A percentile compares a stretch with the other conserved stretches of the same genome.
Conservation (phyloP, 2,888 invertebrate species). For the Amphipoea lucens region DNA sequence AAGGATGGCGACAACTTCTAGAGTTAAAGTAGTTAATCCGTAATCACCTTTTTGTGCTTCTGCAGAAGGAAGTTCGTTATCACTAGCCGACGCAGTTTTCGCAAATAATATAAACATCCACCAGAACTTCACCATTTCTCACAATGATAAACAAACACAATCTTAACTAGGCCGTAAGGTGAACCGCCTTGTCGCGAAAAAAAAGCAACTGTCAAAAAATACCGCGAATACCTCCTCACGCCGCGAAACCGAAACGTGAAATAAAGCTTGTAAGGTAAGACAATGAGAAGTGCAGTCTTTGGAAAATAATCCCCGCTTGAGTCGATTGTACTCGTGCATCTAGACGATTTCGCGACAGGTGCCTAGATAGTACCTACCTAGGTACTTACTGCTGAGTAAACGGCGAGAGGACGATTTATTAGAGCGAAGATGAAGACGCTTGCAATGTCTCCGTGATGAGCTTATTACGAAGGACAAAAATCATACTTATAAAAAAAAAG, state of each 20-base stretch:
- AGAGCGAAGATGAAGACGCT: constrained; percentile 79
- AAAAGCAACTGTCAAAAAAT: constrained; percentile 74
- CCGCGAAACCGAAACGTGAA: constrained; percentile 81
- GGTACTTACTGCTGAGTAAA: constrained; percentile 50
- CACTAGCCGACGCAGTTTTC: constrained; percentile 86
- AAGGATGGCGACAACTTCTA: background rate
- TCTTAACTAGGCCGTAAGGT: constrained; percentile 69
- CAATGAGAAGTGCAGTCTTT: constrained; percentile 85
- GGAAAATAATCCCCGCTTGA: constrained; percentile 88
- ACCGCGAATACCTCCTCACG: constrained; percentile 81
- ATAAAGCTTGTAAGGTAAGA: constrained; percentile 83
- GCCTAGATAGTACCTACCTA: constrained; percentile 59
- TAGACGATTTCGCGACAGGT: constrained; percentile 74
- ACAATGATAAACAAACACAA: constrained; percentile 82
- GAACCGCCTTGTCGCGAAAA: constrained; percentile 62
- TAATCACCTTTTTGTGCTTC: constrained; percentile 83
- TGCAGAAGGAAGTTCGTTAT: constrained; percentile 81
- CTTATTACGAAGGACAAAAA: constrained; percentile 47
- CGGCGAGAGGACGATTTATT: constrained; percentile 74
- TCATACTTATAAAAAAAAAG: constrained; percentile 12
- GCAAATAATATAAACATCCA: constrained; percentile 88
- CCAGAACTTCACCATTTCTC: constrained; percentile 88
- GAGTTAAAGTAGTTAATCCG: constrained; percentile 27
- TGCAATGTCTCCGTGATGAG: constrained; percentile 53
- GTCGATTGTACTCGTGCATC: constrained; percentile 65